Evolutionary conservation across 1,140 invertebrate species (phyloP).

Genomic region (Drosophila tropicalis): DNA sequence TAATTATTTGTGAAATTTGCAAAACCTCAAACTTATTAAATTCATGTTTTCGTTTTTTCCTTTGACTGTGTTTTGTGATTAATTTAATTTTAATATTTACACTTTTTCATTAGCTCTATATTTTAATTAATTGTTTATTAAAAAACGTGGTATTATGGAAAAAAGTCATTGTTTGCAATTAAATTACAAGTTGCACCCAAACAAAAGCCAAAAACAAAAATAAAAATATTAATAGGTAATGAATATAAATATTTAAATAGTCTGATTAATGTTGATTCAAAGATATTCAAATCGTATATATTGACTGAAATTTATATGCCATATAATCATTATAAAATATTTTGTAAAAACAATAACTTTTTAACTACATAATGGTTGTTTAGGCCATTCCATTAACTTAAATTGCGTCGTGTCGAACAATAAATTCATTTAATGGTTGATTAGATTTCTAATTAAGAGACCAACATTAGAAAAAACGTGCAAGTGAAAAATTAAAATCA

Average conservation of each 20-base stretch:
- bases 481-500: no score
- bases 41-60: constrained; percentile 10
- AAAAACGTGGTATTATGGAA: constrained; percentile 19
- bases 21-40: background rate
- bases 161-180: constrained; percentile 43
- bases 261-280: background rate
- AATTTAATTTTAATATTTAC: constrained; percentile 42
- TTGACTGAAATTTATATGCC: background rate
- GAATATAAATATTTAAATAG: background rate
- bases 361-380: no score
- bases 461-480: no score
- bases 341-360: no score
- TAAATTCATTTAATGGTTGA: no score
- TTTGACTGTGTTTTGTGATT: constrained; percentile 27
- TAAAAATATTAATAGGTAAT: background rate
- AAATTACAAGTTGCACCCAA: background rate
- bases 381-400: no score
- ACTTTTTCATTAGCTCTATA: constrained; percentile 24
- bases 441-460: no score
- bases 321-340: background rate
- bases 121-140: constrained; percentile 52
- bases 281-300: background rate
- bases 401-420: no score
- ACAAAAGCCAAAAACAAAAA: background rate
- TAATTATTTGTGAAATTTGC: constrained; percentile 49